Evolutionary conservation across 2,797 vertebrate species (phyloP).

Genomic region (Australoheros facetus): DNA sequence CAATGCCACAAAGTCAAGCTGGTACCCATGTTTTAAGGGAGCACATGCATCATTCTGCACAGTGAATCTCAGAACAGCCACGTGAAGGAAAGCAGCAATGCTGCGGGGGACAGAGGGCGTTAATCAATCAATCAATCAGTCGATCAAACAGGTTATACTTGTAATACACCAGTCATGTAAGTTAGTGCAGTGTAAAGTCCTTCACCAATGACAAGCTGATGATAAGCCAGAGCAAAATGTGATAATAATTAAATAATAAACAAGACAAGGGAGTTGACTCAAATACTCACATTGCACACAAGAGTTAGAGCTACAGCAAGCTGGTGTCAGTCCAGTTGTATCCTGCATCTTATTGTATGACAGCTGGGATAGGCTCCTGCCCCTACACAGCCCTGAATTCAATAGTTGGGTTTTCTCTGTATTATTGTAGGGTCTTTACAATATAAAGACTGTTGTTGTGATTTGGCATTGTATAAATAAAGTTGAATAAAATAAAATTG

Average conservation of each 20-base stretch:
- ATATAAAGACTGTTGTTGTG: too few species aligned
- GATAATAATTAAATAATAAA: background rate
- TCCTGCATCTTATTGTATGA: background rate
- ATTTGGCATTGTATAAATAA: too few species aligned
- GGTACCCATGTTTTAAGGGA: background rate
- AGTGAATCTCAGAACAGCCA: background rate
- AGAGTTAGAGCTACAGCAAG: background rate
- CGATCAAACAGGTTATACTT: background rate
- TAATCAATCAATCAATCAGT: background rate
- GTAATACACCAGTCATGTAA: too few species aligned
- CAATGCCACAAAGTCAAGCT: background rate
- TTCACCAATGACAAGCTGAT: background rate
- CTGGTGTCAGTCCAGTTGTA: background rate
- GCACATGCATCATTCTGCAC: background rate
- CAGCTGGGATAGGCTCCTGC: background rate
- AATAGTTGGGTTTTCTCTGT: too few species aligned
- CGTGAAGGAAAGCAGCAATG: background rate
- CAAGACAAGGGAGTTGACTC: background rate
- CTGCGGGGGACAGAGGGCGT: background rate
- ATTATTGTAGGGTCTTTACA: too few species aligned
- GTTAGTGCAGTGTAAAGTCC: background rate
- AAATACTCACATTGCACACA: background rate
- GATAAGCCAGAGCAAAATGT: background rate
- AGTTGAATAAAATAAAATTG: too few species aligned
- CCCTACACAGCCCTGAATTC: too few species aligned